These are phyloP conservation scores for Homarus gammarus DNA, from an alignment of 2,888 invertebrate species.

Conservation along the genomic window DNA sequence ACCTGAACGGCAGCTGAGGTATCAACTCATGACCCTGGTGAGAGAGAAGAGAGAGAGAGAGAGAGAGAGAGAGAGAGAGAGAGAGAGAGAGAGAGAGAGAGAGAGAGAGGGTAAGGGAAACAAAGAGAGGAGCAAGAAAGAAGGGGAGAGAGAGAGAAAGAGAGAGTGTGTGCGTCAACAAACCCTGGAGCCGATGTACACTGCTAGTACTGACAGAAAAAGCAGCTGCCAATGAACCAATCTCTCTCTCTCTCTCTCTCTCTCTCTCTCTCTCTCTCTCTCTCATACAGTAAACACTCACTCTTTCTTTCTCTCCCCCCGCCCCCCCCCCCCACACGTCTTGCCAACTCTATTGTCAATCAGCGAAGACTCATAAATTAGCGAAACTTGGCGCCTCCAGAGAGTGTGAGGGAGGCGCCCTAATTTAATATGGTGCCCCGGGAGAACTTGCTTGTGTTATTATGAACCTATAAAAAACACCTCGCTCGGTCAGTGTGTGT, in stretches of 20 bases:
- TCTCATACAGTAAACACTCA: too few species aligned
- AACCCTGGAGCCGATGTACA: not conserved
- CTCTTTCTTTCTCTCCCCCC: too few species aligned
- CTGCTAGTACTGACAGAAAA: too few species aligned
- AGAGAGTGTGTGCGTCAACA: not conserved
- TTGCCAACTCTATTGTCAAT: not conserved
- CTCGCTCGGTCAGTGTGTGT: too few species aligned
- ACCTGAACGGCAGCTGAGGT: too few species aligned
- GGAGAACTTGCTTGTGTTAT: constrained; percentile 3
- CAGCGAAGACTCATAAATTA: not conserved
- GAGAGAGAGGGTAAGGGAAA: not conserved
- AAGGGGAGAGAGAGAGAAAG: not conserved
- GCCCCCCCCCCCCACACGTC: too few species aligned
- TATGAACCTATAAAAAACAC: constrained; percentile 16
- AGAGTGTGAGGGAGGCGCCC: not conserved
- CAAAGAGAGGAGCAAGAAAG: not conserved
- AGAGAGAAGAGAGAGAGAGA: constrained; percentile 40
- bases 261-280: too few species aligned
- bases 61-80: constrained; percentile 18
- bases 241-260: too few species aligned
- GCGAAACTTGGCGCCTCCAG: not conserved
- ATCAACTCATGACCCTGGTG: too few species aligned
- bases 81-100: not conserved
- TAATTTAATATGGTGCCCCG: constrained; percentile 13
- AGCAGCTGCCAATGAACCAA: too few species aligned